phyloP scores from a whole-genome alignment of 2,888 invertebrate genomes.

The Polydrusus pterygomalis region DNA sequence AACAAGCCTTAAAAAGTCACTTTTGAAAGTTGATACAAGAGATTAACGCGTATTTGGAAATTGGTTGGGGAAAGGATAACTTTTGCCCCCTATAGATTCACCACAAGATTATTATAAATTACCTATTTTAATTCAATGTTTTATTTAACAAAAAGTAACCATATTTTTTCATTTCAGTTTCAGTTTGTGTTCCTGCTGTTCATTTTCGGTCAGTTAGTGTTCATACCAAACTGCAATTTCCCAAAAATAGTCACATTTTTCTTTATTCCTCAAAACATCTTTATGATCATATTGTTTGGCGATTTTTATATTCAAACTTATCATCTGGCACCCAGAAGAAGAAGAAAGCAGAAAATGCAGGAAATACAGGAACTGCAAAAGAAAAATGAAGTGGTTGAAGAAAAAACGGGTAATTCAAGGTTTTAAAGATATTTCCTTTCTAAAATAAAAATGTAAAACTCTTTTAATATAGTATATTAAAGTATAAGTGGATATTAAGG shows the following conservation, averaged over 20 bases:
- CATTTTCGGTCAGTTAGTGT: slow-evolving; percentile 73
- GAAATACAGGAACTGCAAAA: background rate
- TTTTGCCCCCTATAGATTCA: too few relatives aligned
- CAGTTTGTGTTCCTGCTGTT: slow-evolving; percentile 79
- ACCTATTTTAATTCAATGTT: too few relatives aligned
- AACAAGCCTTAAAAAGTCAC: too few relatives aligned
- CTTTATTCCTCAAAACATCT: slow-evolving; percentile 79
- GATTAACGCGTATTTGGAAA: too few relatives aligned
- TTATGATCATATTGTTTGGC: slow-evolving; percentile 79
- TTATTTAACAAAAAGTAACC: too few relatives aligned
- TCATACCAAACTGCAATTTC: slow-evolving; percentile 76
- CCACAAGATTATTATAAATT: too few relatives aligned
- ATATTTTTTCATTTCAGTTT: slow-evolving; percentile 71
- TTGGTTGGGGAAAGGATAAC: too few relatives aligned
- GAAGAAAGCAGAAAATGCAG: slow-evolving; percentile 23
- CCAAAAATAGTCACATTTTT: slow-evolving; percentile 76
- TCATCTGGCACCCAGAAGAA: slow-evolving; percentile 62
- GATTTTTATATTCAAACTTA: slow-evolving; percentile 82
- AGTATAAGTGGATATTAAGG: too few relatives aligned
- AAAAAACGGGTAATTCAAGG: background rate
- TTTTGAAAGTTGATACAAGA: too few relatives aligned
- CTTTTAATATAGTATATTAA: too few relatives aligned
- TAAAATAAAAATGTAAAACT: too few relatives aligned
- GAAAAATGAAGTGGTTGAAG: background rate
- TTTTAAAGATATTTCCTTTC: too few relatives aligned